Evolutionary conservation across 1,140 invertebrate genomes (phyloP).

Genomic region (Sitodiplosis mosellana): DNA sequence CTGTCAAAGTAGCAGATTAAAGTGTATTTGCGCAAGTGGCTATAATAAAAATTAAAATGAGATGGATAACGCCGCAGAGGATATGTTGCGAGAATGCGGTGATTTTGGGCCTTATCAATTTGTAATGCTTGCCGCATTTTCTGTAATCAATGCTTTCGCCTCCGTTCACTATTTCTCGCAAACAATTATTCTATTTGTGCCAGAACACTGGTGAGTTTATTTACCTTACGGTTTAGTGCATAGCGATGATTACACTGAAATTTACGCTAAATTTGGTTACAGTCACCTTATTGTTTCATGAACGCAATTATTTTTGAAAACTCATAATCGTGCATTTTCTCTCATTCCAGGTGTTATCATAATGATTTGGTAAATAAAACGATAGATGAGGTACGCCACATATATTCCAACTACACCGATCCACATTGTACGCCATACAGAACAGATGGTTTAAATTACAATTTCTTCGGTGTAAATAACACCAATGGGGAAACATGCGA

Average conservation of each 20-base stretch:
- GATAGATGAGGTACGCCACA: constrained; percentile 18
- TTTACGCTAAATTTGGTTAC: no score
- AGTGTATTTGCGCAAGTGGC: no score
- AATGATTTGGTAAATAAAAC: constrained; percentile 21
- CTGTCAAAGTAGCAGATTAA: no score
- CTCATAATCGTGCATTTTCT: no score
- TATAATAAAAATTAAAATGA: constrained; percentile 19
- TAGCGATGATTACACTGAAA: no score
- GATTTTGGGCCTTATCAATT: constrained; percentile 40
- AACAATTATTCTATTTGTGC: constrained; percentile 31
- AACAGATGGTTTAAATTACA: constrained; percentile 6
- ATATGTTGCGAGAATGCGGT: constrained; percentile 33
- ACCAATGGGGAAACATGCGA: constrained; percentile 19
- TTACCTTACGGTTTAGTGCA: no score
- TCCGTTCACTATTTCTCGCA: constrained; percentile 35
- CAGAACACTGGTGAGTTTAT: constrained; percentile 23
- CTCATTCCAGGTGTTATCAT: constrained; percentile 16
- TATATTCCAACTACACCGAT: constrained; percentile 16
- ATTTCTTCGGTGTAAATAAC: constrained; percentile 9
- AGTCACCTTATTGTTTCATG: no score
- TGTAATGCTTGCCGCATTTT: constrained; percentile 32
- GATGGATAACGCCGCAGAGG: constrained; percentile 30
- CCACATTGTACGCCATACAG: constrained; percentile 16
- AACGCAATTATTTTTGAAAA: no score
- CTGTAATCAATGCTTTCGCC: constrained; percentile 31